Evolutionary conservation across 2,113 vertebrate species (phyloP).

Genomic region (Syngnathus typhle): DNA sequence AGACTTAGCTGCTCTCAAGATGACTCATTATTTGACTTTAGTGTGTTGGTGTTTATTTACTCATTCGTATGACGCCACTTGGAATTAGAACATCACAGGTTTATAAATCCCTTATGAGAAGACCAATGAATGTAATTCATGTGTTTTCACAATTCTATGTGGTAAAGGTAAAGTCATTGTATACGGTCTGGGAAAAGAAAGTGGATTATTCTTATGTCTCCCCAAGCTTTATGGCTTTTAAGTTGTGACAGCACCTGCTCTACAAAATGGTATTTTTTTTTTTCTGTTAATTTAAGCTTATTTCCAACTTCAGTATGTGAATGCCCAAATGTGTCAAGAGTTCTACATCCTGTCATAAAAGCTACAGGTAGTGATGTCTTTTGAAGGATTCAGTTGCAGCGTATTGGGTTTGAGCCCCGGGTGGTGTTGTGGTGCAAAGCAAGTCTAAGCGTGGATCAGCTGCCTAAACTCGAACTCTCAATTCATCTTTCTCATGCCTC

Average conservation of each 20-base stretch:
- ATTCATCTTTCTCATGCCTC: conserved; percentile 64
- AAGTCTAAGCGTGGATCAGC: conserved; percentile 43
- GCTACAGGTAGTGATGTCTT: conserved; percentile 3
- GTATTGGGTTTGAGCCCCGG: conserved; percentile 1
- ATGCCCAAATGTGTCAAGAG: neutral
- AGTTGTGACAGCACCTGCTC: neutral
- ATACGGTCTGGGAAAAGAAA: neutral
- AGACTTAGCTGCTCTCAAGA: conserved; percentile 30
- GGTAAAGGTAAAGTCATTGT: too few relatives aligned
- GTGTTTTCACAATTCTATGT: too few relatives aligned
- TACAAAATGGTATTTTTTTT: neutral
- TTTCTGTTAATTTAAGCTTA: neutral
- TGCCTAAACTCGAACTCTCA: conserved; percentile 46
- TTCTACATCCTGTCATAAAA: conserved; percentile 14
- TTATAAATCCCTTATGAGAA: neutral
- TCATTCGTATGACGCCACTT: conserved; percentile 28
- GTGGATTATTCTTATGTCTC: neutral
- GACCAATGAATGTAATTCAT: neutral
- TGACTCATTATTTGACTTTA: conserved; percentile 41
- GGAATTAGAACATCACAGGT: conserved; percentile 21
- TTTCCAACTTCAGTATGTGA: neutral
- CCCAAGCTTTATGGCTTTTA: neutral
- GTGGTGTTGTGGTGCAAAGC: conserved; percentile 22
- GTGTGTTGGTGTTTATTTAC: conserved; percentile 26
- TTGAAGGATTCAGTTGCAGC: too few relatives aligned